Evolutionary conservation across 1,140 invertebrate genomes (phyloP).

Genomic region (Aleiodes sp.): DNA sequence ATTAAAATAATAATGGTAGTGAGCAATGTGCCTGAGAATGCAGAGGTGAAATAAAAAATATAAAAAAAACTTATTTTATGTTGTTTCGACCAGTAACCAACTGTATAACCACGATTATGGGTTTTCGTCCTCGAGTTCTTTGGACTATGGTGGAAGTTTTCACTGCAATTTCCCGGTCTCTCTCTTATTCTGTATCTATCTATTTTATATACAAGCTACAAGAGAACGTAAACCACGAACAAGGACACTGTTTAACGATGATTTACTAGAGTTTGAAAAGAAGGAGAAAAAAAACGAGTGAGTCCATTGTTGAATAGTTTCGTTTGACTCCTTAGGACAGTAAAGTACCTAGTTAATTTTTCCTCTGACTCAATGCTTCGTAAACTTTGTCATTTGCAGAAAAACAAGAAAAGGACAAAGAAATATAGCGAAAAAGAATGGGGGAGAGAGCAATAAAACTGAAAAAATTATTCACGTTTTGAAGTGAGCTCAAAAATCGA

Average conservation of each 20-base stretch:
- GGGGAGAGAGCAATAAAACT: not conserved
- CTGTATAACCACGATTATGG: not conserved
- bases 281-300: not conserved
- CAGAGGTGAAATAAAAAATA: not conserved
- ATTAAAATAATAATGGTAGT: not conserved
- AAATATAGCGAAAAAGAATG: too few relatives aligned
- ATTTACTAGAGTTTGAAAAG: slow-evolving; percentile 6
- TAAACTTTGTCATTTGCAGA: too few relatives aligned
- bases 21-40: not conserved
- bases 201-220: not conserved
- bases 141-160: not conserved
- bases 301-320: not conserved
- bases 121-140: not conserved
- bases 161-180: slow-evolving; percentile 11
- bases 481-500: slow-evolving; percentile 11
- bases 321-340: not conserved
- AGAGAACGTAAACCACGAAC: slow-evolving; percentile 5
- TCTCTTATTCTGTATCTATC: not conserved
- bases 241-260: slow-evolving; percentile 14
- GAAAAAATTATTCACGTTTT: not conserved
- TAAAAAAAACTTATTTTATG: not conserved
- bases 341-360: too few relatives aligned
- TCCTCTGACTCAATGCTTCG: too few relatives aligned
- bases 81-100: not conserved
- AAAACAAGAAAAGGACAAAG: too few relatives aligned